Percentiles rank a stretch among this genome's conserved stretches.
phyloP scores from a whole-genome alignment of 2,888 invertebrate species.

The Malachius bipustulatus region DNA sequence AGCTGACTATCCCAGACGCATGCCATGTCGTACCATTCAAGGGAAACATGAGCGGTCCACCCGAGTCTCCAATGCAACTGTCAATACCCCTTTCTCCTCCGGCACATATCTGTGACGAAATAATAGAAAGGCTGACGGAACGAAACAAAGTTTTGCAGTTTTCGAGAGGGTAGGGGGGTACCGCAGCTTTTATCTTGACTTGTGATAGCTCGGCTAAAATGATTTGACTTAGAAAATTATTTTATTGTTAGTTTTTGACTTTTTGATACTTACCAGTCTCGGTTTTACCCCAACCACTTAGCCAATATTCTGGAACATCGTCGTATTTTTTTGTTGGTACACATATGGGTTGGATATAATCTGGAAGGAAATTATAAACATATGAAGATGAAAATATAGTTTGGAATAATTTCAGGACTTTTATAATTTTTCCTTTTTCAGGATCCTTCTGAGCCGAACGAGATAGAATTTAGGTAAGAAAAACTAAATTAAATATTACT shows the following conservation, averaged over 20 bases:
- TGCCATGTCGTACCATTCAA: slow-evolving; percentile 32
- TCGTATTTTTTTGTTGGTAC: slow-evolving; percentile 16
- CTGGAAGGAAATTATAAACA: too few species aligned
- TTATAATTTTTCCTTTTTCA: too few species aligned
- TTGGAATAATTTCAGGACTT: too few species aligned
- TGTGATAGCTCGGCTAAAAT: slow-evolving; percentile 25
- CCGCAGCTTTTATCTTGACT: slow-evolving; percentile 50
- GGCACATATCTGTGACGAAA: slow-evolving; percentile 67
- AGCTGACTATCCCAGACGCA: slow-evolving; percentile 55
- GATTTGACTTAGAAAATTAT: too few species aligned
- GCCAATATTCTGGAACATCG: slow-evolving; percentile 21
- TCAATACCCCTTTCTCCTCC: slow-evolving; percentile 61
- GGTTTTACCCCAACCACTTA: slow-evolving; percentile 45
- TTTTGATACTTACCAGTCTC: slow-evolving; percentile 29
- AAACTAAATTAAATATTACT: too few species aligned
- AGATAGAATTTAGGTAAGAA: too few species aligned
- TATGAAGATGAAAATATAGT: too few species aligned
- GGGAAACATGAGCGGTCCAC: slow-evolving; percentile 59
- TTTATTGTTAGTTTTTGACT: too few species aligned
- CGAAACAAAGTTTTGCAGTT: too few species aligned
- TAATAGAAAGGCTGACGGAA: too few species aligned
- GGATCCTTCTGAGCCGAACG: too few species aligned
- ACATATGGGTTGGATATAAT: slow-evolving; percentile 33
- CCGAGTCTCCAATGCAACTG: slow-evolving; percentile 69
- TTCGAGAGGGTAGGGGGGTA: slow-evolving; percentile 44